Conservation (phyloP, 2,888 invertebrate species). For the Schizotus pectinicornis region DNA sequence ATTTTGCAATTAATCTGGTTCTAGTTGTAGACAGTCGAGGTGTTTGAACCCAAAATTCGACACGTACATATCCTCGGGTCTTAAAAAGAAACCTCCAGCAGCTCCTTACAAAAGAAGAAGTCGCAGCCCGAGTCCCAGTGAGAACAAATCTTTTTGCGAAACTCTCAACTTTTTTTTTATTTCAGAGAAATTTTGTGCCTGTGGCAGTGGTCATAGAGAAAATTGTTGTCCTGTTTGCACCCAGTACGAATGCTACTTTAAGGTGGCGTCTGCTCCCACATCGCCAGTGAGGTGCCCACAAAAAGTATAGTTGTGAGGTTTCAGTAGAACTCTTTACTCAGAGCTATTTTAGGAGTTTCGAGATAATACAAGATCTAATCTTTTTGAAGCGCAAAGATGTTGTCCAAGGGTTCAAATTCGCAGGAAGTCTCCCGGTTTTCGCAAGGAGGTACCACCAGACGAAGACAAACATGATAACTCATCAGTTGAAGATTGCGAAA, state of each 20-base stretch:
- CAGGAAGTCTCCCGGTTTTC: too few relatives aligned
- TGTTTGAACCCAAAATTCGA: slow-evolving; percentile 3
- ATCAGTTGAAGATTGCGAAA: not conserved
- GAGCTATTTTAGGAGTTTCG: too few relatives aligned
- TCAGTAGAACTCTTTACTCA: too few relatives aligned
- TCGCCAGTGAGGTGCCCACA: not conserved
- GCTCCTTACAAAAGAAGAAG: too few relatives aligned
- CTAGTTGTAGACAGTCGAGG: slow-evolving; percentile 13
- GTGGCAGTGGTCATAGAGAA: slow-evolving; percentile 15
- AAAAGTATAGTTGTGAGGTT: not conserved
- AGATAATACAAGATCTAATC: too few relatives aligned
- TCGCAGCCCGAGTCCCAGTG: not conserved
- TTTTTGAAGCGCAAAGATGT: too few relatives aligned
- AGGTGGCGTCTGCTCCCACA: not conserved
- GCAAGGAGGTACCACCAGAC: slow-evolving; percentile 4
- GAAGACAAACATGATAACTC: too few relatives aligned
- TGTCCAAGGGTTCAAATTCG: too few relatives aligned
- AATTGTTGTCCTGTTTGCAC: slow-evolving; percentile 23
- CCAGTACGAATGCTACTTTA: slow-evolving; percentile 24
- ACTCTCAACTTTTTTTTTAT: not conserved
- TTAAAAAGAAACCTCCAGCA: too few relatives aligned
- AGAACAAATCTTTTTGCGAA: not conserved
- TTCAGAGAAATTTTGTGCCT: slow-evolving; percentile 11
- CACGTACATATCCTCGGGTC: too few relatives aligned
- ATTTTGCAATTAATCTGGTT: not conserved